These are phyloP conservation scores for Heliconius aoede DNA, from an alignment of 2,888 invertebrate species.

Conservation along the genomic window DNA sequence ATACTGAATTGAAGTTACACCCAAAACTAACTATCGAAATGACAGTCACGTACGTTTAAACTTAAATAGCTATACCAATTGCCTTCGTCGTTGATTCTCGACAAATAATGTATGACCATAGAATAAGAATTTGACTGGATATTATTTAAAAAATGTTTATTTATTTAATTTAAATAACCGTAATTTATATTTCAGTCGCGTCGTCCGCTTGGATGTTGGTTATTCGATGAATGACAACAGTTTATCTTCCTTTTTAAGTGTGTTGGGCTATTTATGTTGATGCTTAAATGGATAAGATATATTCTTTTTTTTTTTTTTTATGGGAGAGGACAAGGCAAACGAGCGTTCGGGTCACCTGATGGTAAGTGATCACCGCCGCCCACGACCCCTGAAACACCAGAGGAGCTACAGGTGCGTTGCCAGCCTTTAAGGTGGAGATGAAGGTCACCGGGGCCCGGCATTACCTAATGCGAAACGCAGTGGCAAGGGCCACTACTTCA, in stretches of 20 bases:
- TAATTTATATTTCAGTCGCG: conserved; percentile 21
- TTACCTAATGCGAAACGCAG: too few relatives aligned
- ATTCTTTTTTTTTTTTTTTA: too few relatives aligned
- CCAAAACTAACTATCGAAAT: conserved; percentile 32
- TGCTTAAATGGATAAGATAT: background rate
- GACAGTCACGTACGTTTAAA: conserved; percentile 41
- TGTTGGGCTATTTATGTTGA: background rate
- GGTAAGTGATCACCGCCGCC: too few relatives aligned
- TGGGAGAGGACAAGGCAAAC: too few relatives aligned
- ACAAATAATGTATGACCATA: conserved; percentile 42
- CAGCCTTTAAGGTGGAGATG: too few relatives aligned
- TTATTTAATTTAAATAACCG: conserved; percentile 20
- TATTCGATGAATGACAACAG: conserved; percentile 7
- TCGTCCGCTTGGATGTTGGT: background rate
- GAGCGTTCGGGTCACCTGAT: too few relatives aligned
- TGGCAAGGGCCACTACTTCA: too few relatives aligned
- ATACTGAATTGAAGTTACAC: conserved; percentile 26
- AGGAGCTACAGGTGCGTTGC: too few relatives aligned
- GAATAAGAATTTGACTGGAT: conserved; percentile 42
- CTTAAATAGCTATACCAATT: conserved; percentile 44
- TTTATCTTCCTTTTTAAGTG: background rate
- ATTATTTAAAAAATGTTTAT: conserved; percentile 29
- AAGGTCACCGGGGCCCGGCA: too few relatives aligned
- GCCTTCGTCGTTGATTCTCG: conserved; percentile 40
- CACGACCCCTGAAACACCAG: too few relatives aligned